These are phyloP conservation scores for Lumbricus terrestris DNA, from an alignment of 2,888 invertebrate genomes.

Conservation along the genomic window DNA sequence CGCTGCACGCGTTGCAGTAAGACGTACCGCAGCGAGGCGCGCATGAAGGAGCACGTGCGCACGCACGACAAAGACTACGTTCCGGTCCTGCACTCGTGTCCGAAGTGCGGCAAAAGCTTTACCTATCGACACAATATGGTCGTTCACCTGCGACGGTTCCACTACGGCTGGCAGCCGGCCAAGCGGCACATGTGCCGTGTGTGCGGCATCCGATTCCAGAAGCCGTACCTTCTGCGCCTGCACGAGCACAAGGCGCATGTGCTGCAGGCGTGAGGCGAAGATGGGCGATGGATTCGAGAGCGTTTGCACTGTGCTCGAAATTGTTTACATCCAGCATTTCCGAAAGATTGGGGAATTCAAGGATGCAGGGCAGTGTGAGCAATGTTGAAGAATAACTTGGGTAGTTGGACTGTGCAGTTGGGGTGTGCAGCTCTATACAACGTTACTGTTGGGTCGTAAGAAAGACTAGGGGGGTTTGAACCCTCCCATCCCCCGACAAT, in stretches of 20 bases:
- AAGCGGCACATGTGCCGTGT: conserved; percentile 34
- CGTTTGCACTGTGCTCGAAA: no score
- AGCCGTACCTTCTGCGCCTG: conserved; percentile 35
- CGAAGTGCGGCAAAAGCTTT: conserved; percentile 36
- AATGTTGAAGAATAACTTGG: no score
- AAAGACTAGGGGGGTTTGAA: no score
- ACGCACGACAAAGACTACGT: conserved; percentile 38
- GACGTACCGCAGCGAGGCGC: conserved; percentile 37
- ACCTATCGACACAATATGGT: conserved; percentile 39
- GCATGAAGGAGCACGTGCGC: conserved; percentile 36
- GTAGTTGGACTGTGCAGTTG: no score
- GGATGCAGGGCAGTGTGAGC: no score
- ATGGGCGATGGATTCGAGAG: not conserved
- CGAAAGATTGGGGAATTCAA: no score
- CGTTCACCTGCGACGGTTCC: conserved; percentile 37
- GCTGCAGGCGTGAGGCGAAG: not conserved
- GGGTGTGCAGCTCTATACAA: no score
- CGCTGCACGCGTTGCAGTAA: conserved; percentile 33
- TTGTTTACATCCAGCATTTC: no score
- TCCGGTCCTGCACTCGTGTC: conserved; percentile 35
- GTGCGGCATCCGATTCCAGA: conserved; percentile 37
- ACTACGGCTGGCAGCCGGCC: conserved; percentile 36
- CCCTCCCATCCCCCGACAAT: no score
- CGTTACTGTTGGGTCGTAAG: no score
- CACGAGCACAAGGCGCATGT: conserved; percentile 32